Evolutionary conservation across 2,888 invertebrate genomes (phyloP), one percentile per base, ranked within the genome.

Genomic region (Thymelicus sylvestris): DNA sequence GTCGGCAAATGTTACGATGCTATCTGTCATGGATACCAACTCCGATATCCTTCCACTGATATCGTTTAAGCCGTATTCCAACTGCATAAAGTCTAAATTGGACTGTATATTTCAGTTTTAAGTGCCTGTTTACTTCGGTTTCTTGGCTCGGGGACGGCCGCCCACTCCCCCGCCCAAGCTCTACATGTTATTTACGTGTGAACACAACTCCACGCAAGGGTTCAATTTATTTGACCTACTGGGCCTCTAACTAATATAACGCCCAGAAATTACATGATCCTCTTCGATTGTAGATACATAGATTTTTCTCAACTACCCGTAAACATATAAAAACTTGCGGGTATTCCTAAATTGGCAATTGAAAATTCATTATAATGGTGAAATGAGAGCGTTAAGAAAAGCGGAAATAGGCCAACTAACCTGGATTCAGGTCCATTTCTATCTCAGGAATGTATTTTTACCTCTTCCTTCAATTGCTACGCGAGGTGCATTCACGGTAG

Each of bases 191-290:
- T 93, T 93, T 93, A 93, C 92, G 93, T 93, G 93, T 92, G 93
- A 93, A 92, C 92, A 92, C 91, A 89, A 86, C 87, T 86, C 89
- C 86, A 81, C 87, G 50, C 85, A 86, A 90, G 92, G 91, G 93
- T 92, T 91, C 92, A 92, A 93, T 93, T 93, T 93, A 93, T 93
- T 92, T 93, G 93, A 93, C 93, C 93, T 93, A 93, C 89, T 92
- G 87, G 90, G 92, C 91, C 90, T 90, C 89, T 89, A 87, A 87
- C 90, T 92, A 90, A 92, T 91, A 90, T 88, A 87, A 91, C 86
- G 87, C 83, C 84, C 82, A 64, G 81, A 86, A 89, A 90, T 88
- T 86, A 84, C 87, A 85, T 85, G 83, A 84, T 83, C 83, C 83
- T 85, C 83, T 84, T 79, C 82, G 84, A n/a, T 6, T 13, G 57